phyloP scores from a whole-genome alignment of 2,797 vertebrate genomes.

The Podarcis lilfordi region DNA sequence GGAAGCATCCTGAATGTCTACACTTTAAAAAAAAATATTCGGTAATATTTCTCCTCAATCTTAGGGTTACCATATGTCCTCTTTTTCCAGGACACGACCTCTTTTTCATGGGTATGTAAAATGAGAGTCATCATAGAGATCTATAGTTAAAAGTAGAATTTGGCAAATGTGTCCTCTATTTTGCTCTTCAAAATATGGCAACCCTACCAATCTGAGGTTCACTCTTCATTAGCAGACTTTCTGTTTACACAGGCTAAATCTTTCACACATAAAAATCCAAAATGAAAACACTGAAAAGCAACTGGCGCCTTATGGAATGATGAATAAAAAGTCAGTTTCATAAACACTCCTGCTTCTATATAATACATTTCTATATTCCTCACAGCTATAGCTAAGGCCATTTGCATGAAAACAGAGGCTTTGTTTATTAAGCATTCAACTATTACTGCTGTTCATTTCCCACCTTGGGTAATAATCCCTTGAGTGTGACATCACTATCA shows the following conservation, averaged over 20 bases:
- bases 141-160: too few species aligned
- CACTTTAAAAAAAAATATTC: too few species aligned
- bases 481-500: constrained; percentile 38
- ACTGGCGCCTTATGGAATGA: constrained; percentile 73
- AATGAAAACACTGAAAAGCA: constrained; percentile 75
- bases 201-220: constrained; percentile 20
- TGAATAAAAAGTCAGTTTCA: constrained; percentile 73
- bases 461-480: constrained; percentile 58
- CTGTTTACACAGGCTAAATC: constrained; percentile 67
- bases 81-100: too few species aligned
- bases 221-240: constrained; percentile 56
- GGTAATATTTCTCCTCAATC: too few species aligned
- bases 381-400: constrained; percentile 54
- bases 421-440: constrained; percentile 64
- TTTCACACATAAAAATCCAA: constrained; percentile 72
- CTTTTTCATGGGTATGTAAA: too few species aligned
- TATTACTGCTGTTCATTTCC: constrained; percentile 63
- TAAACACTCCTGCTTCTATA: constrained; percentile 64
- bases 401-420: constrained; percentile 70
- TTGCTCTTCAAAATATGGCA: too few species aligned
- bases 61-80: too few species aligned
- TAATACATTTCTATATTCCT: constrained; percentile 66
- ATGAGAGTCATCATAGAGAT: too few species aligned
- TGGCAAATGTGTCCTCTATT: too few species aligned
- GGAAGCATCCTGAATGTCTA: too few species aligned